phyloP scores from a whole-genome alignment of 2,113 vertebrate genomes.

The Tragelaphus scriptus region DNA sequence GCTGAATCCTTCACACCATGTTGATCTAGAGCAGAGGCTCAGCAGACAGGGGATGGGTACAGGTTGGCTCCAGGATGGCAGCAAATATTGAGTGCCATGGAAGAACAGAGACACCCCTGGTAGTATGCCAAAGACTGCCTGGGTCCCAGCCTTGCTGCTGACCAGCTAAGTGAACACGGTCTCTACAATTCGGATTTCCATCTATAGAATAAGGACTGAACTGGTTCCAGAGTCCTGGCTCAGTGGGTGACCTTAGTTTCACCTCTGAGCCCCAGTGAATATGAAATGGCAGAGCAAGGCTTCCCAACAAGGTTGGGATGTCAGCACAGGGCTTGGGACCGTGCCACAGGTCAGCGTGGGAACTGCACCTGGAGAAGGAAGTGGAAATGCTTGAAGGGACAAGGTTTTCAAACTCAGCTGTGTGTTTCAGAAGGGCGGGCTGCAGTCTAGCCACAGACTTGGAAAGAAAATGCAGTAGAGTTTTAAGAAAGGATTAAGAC shows the following conservation, averaged over 20 bases:
- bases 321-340: background rate
- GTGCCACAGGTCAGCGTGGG: background rate
- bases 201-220: background rate
- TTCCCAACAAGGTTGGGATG: too few relatives aligned
- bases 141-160: background rate
- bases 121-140: background rate
- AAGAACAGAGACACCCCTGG: background rate
- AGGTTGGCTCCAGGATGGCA: background rate
- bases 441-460: background rate
- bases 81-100: rapidly evolving
- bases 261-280: background rate
- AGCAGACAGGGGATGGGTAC: background rate
- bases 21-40: background rate
- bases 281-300: background rate
- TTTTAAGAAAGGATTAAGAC: conserved; percentile 3
- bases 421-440: background rate
- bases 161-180: background rate
- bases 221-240: background rate
- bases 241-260: background rate
- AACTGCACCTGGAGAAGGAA: background rate
- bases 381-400: background rate
- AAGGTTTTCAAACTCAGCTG: background rate
- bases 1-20: background rate
- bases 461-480: background rate
- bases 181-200: background rate